These are phyloP conservation scores for Nothobranchius furzeri DNA, from an alignment of 2,113 vertebrate species.

Conservation along the genomic window DNA sequence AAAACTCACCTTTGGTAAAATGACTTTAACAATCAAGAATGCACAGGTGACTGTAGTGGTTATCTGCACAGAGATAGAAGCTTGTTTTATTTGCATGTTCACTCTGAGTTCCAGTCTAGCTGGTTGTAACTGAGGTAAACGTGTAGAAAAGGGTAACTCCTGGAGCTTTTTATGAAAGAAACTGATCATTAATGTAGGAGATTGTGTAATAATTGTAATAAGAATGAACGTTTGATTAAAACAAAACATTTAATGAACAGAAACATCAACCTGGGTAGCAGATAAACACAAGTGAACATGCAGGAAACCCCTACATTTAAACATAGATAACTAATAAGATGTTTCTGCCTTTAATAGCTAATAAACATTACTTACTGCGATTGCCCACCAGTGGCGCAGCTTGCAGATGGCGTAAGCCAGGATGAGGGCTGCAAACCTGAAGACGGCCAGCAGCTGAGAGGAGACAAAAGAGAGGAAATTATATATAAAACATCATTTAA, in stretches of 20 bases:
- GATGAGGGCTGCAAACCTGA: conserved; percentile 91
- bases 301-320: too few species aligned
- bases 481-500: not conserved
- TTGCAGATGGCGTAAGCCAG: conserved; percentile 92
- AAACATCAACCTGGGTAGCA: too few species aligned
- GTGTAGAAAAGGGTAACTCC: too few species aligned
- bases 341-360: accelerated
- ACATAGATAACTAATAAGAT: not conserved
- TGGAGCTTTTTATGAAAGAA: too few species aligned
- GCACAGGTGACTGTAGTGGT: conserved; percentile 91
- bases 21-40: conserved; percentile 94
- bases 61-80: conserved; percentile 77
- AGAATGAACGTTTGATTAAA: too few species aligned
- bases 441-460: conserved; percentile 89
- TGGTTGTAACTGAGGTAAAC: too few species aligned
- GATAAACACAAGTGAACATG: too few species aligned
- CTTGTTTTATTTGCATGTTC: too few species aligned
- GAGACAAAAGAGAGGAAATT: conserved; percentile 4
- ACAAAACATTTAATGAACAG: too few species aligned
- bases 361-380: conserved; percentile 84
- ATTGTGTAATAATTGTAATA: too few species aligned
- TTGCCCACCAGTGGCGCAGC: conserved; percentile 95
- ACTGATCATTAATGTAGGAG: too few species aligned
- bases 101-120: too few species aligned
- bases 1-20: conserved; percentile 90